Conservation (phyloP, 2,888 invertebrate genomes). For the Saturnia japonica region DNA sequence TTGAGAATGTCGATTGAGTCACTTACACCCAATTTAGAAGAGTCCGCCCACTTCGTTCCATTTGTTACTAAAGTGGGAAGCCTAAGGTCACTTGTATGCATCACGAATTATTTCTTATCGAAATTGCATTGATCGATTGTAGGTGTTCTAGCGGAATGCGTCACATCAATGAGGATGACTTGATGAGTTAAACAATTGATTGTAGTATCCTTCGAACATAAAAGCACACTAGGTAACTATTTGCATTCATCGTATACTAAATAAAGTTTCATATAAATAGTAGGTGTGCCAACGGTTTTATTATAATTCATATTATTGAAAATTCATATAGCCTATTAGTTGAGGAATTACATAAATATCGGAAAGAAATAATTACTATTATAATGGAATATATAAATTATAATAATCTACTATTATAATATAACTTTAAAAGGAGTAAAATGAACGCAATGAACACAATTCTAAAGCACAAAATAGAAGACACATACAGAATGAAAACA, state of each 20-base stretch:
- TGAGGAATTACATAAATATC: too few relatives aligned
- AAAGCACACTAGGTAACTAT: conserved; percentile 1
- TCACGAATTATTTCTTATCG: conserved; percentile 34
- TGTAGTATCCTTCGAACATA: background rate
- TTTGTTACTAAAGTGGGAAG: conserved; percentile 36
- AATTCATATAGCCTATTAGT: too few relatives aligned
- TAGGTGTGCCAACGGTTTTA: too few relatives aligned
- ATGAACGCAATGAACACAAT: too few relatives aligned
- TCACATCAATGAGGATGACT: conserved; percentile 25
- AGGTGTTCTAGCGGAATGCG: conserved; percentile 36
- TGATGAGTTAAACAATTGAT: conserved; percentile 14
- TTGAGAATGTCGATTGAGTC: conserved; percentile 24
- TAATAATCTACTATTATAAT: too few relatives aligned
- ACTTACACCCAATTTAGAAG: conserved; percentile 26
- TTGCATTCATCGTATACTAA: background rate
- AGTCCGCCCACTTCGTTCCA: conserved; percentile 38
- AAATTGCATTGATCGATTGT: conserved; percentile 35
- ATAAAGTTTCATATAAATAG: background rate
- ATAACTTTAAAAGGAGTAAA: too few relatives aligned
- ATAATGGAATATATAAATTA: too few relatives aligned
- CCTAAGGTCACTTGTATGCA: conserved; percentile 40
- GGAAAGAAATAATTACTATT: too few relatives aligned
- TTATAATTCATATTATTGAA: too few relatives aligned
- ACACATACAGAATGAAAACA: background rate
- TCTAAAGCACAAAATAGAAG: background rate